Conservation (phyloP, 2,888 invertebrate species). For the Ochropacha duplaris region DNA sequence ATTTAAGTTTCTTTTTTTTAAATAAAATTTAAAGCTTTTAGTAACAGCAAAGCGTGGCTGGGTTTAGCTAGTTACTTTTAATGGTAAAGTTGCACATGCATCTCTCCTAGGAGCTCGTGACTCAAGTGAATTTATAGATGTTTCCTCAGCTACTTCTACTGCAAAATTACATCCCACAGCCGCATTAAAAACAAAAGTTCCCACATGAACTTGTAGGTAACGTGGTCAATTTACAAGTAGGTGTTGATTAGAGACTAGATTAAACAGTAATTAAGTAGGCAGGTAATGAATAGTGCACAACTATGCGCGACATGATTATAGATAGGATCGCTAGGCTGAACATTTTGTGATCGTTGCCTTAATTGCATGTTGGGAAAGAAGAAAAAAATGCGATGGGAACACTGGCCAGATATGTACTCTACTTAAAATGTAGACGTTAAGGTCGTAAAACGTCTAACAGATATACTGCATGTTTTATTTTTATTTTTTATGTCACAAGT, state of each 20-base stretch:
- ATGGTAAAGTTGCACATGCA: no score
- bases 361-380: not conserved
- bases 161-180: no score
- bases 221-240: not conserved
- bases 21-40: no score
- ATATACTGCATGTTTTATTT: not conserved
- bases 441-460: not conserved
- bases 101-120: no score
- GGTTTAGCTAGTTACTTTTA: no score
- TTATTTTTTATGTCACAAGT: no score
- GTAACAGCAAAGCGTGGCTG: no score
- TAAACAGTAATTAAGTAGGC: not conserved
- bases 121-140: no score
- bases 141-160: no score
- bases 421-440: not conserved
- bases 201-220: not conserved
- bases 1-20: no score
- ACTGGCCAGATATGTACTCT: not conserved
- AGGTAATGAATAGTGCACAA: not conserved
- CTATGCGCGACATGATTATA: not conserved
- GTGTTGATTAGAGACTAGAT: slow-evolving; percentile 2
- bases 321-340: not conserved
- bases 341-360: not conserved
- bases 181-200: no score
- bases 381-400: not conserved